Conservation (phyloP, 2,888 invertebrate species). For the Apotomis betuletana region DNA sequence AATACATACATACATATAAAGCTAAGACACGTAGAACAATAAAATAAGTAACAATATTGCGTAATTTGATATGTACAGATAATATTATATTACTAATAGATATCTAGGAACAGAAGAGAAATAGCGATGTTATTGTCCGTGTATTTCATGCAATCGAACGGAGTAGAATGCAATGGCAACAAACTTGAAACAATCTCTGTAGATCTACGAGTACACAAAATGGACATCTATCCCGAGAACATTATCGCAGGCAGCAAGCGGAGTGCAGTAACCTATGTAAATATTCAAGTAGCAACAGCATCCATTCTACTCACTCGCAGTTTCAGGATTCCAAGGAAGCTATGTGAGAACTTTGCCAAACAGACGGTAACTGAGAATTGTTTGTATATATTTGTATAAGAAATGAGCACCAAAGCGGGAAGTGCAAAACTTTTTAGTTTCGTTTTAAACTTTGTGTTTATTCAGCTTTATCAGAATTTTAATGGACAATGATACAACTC, state of each 20-base stretch:
- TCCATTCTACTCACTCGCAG: constrained; percentile 66
- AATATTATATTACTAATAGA: no score
- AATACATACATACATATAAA: no score
- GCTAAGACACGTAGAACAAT: no score
- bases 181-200: constrained; percentile 8
- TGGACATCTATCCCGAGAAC: constrained; percentile 40
- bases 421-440: constrained; percentile 62
- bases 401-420: constrained; percentile 70
- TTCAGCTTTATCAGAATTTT: constrained; percentile 37
- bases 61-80: no score
- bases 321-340: constrained; percentile 70
- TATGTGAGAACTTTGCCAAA: constrained; percentile 73
- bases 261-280: constrained; percentile 72
- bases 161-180: constrained; percentile 14
- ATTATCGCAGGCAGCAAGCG: constrained; percentile 47
- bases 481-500: constrained; percentile 21
- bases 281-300: constrained; percentile 65
- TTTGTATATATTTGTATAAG: constrained; percentile 77
- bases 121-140: neutral
- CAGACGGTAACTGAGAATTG: constrained; percentile 66
- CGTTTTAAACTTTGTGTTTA: constrained; percentile 49
- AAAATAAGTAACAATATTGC: no score
- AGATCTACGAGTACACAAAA: constrained; percentile 30
- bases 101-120: neutral
- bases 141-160: constrained; percentile 1